These are phyloP conservation scores for Pseudopipra pipra DNA, from an alignment of 2,113 vertebrate species.

Conservation along the genomic window DNA sequence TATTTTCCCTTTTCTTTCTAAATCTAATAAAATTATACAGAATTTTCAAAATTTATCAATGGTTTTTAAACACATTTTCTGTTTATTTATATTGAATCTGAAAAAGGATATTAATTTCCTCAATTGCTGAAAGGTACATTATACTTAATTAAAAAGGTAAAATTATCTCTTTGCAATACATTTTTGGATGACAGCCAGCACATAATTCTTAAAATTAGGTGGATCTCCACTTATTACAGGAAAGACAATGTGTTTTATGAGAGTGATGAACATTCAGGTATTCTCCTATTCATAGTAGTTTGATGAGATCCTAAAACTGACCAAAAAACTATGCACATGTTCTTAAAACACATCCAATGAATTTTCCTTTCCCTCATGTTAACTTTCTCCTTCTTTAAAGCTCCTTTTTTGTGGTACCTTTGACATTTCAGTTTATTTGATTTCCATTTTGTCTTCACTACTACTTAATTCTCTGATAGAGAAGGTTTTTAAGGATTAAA, in stretches of 20 bases:
- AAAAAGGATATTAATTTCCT: neutral
- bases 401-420: neutral
- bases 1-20: neutral
- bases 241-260: neutral
- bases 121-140: neutral
- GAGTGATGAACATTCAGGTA: neutral
- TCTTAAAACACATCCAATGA: neutral
- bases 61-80: neutral
- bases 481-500: slow-evolving; percentile 49
- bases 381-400: neutral
- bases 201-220: neutral
- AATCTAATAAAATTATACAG: neutral
- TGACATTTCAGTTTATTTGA: neutral
- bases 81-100: neutral
- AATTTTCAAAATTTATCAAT: neutral
- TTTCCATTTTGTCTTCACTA: slow-evolving; percentile 39
- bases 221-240: neutral
- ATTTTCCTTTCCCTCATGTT: neutral
- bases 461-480: slow-evolving; percentile 32
- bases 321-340: neutral
- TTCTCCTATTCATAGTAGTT: neutral
- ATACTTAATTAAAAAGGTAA: neutral
- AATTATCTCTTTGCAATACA: neutral
- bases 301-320: neutral
- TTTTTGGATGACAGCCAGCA: neutral